These are phyloP conservation scores for Phytoseiulus persimilis DNA, from an alignment of 2,888 invertebrate species.

Conservation along the genomic window DNA sequence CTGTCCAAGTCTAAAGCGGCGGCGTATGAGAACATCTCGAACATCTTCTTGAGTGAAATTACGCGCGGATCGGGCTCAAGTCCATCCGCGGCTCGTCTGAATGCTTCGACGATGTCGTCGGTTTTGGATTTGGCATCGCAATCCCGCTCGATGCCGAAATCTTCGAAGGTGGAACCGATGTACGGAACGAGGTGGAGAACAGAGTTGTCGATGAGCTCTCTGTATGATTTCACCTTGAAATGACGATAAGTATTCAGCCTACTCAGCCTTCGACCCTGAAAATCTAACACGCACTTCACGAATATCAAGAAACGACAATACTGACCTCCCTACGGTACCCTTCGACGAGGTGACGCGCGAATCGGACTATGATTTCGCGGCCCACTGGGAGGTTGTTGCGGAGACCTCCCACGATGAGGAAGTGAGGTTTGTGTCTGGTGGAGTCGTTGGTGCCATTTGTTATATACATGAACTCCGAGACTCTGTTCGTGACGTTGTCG, in stretches of 20 bases:
- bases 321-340: constrained; percentile 49
- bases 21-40: constrained; percentile 9
- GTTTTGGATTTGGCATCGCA: not conserved
- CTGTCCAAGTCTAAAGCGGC: constrained; percentile 23
- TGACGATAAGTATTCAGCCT: not conserved
- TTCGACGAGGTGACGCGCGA: constrained; percentile 69
- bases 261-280: no score
- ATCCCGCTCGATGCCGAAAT: not conserved
- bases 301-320: no score
- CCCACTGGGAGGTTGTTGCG: constrained; percentile 73
- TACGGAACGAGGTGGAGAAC: constrained; percentile 18
- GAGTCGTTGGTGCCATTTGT: constrained; percentile 43
- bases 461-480: constrained; percentile 43
- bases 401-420: constrained; percentile 73
- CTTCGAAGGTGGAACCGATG: not conserved
- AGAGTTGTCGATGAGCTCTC: constrained; percentile 32
- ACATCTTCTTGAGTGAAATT: not conserved
- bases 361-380: constrained; percentile 69
- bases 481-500: constrained; percentile 53
- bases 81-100: not conserved
- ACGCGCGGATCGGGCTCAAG: not conserved
- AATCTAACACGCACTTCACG: no score
- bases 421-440: constrained; percentile 61
- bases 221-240: not conserved
- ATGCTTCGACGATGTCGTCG: not conserved